phyloP scores from a whole-genome alignment of 2,113 vertebrate genomes.

The Capra hircus region DNA sequence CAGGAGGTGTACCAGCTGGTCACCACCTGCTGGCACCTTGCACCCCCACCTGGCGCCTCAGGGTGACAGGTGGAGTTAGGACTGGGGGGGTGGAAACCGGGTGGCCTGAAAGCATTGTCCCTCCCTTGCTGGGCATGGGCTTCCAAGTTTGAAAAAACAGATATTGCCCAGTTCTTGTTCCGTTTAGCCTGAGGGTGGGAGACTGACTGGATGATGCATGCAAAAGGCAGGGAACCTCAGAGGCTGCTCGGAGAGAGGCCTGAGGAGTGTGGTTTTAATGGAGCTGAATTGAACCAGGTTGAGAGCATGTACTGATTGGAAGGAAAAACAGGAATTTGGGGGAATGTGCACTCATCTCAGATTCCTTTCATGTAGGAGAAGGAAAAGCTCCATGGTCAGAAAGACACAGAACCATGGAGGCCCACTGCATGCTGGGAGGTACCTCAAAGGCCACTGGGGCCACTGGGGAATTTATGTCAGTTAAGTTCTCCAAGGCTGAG shows the following conservation, averaged over 20 bases:
- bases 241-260: neutral
- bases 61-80: neutral
- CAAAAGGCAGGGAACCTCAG: neutral
- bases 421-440: neutral
- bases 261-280: neutral
- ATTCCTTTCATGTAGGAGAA: slow-evolving; percentile 31
- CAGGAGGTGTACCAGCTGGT: neutral
- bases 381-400: slow-evolving; percentile 15
- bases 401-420: slow-evolving; percentile 4
- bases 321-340: slow-evolving; percentile 27
- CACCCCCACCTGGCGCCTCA: neutral
- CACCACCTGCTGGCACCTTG: neutral
- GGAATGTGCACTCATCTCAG: neutral
- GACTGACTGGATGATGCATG: neutral
- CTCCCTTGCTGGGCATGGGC: neutral
- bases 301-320: neutral
- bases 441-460: neutral
- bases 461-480: slow-evolving; percentile 27
- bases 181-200: neutral
- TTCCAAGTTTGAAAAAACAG: neutral
- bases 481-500: neutral
- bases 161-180: neutral
- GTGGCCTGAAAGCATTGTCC: neutral
- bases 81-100: neutral
- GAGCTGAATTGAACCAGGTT: neutral